phyloP scores from a whole-genome alignment of 2,888 invertebrate genomes.

The Hofmannophila pseudospretella region DNA sequence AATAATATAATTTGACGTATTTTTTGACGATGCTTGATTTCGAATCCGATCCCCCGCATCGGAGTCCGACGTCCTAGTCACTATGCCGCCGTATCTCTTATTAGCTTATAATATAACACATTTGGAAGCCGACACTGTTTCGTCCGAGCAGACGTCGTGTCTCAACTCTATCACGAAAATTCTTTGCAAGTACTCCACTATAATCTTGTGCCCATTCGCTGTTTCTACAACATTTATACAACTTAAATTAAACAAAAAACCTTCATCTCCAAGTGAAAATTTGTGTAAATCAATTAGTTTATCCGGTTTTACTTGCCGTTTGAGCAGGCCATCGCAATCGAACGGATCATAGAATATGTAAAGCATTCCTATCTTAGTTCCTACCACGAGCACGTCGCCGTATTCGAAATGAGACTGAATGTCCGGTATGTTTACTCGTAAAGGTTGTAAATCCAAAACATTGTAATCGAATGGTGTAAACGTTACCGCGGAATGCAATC shows the following conservation, averaged over 20 bases:
- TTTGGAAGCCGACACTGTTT: too few species aligned
- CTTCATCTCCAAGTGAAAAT: background rate
- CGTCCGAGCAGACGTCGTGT: too few species aligned
- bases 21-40: too few species aligned
- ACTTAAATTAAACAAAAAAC: background rate
- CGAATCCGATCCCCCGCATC: too few species aligned
- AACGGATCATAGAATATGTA: background rate
- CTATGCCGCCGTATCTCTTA: too few species aligned
- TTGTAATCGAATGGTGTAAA: too few species aligned
- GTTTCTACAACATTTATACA: background rate
- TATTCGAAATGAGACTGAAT: background rate
- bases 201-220: background rate
- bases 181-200: background rate
- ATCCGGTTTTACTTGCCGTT: background rate
- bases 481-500: too few species aligned
- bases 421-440: background rate
- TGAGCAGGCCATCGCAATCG: background rate
- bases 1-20: too few species aligned
- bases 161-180: background rate
- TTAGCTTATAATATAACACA: too few species aligned
- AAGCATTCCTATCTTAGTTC: background rate
- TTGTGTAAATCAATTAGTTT: background rate
- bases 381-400: too few species aligned
- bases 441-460: too few species aligned
- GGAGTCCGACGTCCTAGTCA: too few species aligned